Evolutionary conservation across 1,140 invertebrate genomes (phyloP).

Genomic region (Neotoxoptera formosana): DNA sequence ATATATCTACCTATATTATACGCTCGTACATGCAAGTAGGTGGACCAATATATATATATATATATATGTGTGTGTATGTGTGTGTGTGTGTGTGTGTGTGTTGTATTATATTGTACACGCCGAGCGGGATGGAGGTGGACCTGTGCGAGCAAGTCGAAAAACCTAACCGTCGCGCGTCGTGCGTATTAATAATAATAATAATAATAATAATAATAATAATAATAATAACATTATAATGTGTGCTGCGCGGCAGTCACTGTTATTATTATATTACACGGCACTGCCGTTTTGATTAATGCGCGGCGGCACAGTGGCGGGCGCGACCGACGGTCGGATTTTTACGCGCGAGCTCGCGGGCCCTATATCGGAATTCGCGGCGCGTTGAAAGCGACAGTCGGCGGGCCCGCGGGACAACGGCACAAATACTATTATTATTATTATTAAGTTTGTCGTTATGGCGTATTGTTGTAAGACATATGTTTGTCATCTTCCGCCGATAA

Average conservation of each 20-base stretch:
- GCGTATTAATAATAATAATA: constrained; percentile 2
- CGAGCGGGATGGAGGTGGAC: background rate
- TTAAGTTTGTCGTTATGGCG: background rate
- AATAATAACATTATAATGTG: background rate
- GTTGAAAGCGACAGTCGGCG: background rate
- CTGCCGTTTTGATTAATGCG: constrained; percentile 28
- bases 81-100: no score
- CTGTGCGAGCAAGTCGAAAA: background rate
- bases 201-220: background rate
- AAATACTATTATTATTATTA: background rate
- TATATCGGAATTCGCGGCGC: background rate
- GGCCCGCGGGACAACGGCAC: background rate
- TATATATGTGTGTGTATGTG: no score
- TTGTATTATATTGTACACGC: background rate
- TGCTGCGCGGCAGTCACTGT: background rate
- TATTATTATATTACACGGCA: background rate
- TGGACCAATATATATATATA: background rate
- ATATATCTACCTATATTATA: background rate
- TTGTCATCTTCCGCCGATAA: background rate
- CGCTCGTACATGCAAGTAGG: background rate
- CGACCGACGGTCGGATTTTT: background rate
- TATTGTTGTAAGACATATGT: background rate
- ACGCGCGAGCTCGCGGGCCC: background rate
- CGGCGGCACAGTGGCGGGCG: background rate
- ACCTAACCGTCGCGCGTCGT: background rate